phyloP scores from a whole-genome alignment of 2,113 vertebrate species.

The Pedetes capensis region DNA sequence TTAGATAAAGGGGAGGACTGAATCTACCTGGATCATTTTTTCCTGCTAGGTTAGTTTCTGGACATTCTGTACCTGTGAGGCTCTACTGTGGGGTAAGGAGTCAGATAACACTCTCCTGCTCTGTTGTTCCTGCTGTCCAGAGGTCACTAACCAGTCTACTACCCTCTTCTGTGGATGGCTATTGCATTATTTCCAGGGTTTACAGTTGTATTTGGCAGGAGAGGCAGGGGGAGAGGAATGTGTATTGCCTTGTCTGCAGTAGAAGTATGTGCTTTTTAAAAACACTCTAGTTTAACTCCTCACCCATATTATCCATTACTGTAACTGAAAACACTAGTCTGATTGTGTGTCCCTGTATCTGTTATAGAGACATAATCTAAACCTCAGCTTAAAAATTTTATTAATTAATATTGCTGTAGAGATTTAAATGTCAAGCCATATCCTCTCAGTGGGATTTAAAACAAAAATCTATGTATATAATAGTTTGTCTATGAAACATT shows the following conservation, averaged over 20 bases:
- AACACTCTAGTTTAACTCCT: neutral
- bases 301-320: neutral
- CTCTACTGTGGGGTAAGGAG: neutral
- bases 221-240: neutral
- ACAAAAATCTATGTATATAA: conserved; percentile 2
- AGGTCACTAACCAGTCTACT: neutral
- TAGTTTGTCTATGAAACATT: conserved; percentile 25
- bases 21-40: neutral
- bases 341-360: neutral
- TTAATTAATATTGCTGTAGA: neutral
- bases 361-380: neutral
- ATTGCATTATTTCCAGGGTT: neutral
- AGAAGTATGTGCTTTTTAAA: neutral
- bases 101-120: neutral
- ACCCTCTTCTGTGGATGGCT: neutral
- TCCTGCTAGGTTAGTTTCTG: neutral
- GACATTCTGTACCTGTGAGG: neutral
- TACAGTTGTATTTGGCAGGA: neutral
- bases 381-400: neutral
- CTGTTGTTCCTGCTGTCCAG: neutral
- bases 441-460: neutral
- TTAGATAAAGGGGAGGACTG: neutral
- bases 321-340: conserved; percentile 8
- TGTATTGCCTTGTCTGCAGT: neutral
- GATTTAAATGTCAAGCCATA: neutral